phyloP scores from a whole-genome alignment of 2,113 vertebrate genomes.

The Pedetes capensis region DNA sequence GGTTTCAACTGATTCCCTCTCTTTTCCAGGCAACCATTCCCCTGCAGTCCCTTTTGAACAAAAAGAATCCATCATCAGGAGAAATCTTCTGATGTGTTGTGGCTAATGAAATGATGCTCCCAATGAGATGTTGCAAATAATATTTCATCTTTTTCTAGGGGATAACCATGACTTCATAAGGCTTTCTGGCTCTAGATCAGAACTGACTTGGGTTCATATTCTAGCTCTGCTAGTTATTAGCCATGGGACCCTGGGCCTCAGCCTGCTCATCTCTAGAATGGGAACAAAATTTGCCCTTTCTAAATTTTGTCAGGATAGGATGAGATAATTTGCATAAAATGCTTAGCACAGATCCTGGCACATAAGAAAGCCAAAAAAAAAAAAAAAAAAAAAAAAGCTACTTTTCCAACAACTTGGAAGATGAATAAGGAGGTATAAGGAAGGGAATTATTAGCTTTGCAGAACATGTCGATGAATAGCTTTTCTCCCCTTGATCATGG shows the following conservation, averaged over 20 bases:
- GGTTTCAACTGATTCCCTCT: background rate
- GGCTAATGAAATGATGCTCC: background rate
- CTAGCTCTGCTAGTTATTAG: too few relatives aligned
- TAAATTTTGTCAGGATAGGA: background rate
- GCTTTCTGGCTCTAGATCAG: background rate
- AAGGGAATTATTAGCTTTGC: background rate
- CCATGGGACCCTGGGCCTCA: too few relatives aligned
- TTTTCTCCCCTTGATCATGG: background rate
- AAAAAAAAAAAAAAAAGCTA: too few relatives aligned
- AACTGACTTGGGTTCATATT: background rate
- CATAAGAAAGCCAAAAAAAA: background rate
- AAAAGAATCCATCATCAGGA: background rate
- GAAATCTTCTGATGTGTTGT: background rate
- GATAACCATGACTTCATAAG: background rate
- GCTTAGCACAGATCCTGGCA: background rate
- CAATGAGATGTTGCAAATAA: background rate
- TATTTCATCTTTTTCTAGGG: background rate
- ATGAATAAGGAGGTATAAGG: background rate
- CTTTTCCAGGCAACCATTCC: background rate
- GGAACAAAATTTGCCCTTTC: background rate
- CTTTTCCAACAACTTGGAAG: background rate
- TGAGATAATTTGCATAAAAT: background rate
- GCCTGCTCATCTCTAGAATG: too few relatives aligned
- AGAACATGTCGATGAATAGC: background rate
- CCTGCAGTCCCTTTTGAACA: background rate